Evolutionary conservation across 2,888 invertebrate genomes (phyloP).

Genomic region (Drosophila basisetae): DNA sequence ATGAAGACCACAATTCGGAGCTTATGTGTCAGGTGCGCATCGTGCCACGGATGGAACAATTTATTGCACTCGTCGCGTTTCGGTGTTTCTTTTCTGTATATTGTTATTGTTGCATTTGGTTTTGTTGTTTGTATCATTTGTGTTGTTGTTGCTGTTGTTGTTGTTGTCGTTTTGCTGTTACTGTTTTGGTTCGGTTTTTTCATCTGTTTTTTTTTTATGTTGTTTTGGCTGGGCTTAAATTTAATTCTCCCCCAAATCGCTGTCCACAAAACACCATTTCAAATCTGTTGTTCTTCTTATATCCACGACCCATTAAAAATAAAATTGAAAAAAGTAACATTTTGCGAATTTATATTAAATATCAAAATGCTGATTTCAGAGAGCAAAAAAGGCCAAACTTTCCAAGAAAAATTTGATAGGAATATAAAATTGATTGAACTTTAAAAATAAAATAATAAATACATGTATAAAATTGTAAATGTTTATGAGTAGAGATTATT

Average conservation of each 20-base stretch:
- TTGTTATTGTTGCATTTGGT: conserved; percentile 22
- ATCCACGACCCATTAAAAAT: not conserved
- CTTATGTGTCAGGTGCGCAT: conserved; percentile 78
- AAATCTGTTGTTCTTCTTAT: conserved; percentile 21
- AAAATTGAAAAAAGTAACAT: not conserved
- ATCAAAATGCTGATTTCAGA: not conserved
- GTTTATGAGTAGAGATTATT: not conserved
- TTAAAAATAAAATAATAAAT: too few species aligned
- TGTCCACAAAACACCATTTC: conserved; percentile 45
- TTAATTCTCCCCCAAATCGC: conserved; percentile 62
- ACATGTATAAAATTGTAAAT: not conserved
- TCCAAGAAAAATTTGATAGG: not conserved
- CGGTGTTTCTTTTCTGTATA: conserved; percentile 20
- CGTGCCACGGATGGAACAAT: conserved; percentile 74
- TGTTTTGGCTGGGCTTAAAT: conserved; percentile 62
- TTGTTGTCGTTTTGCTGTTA: conserved; percentile 6
- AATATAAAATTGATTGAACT: not conserved
- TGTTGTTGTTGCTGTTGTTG: conserved; percentile 1
- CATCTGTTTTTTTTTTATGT: not conserved
- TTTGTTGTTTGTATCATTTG: conserved; percentile 12
- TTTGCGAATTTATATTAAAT: not conserved
- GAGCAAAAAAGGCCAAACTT: not conserved
- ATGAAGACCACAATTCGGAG: conserved; percentile 76
- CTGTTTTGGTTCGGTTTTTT: not conserved
- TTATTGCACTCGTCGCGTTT: conserved; percentile 65